Base-by-base conservation (phyloP, 2,888 invertebrate genomes). In the Tetanocera ferruginea region DNA sequence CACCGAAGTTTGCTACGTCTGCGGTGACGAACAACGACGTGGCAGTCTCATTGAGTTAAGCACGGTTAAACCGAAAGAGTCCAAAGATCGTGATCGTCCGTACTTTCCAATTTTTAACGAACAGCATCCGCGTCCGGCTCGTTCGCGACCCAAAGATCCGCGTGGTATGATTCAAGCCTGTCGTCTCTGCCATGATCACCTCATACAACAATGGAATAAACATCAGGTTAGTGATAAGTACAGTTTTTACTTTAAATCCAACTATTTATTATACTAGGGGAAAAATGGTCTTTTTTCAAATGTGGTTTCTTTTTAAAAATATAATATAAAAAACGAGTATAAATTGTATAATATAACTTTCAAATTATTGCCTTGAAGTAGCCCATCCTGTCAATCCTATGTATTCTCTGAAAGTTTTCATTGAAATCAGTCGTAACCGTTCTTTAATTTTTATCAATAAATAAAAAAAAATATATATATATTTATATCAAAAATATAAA, bases 1-100 rank as follows among this genome's bases (percentile, higher is more conserved):
- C 84, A 96, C 96, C 28, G 96, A 96, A 90, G 96, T 96, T 74
- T 96, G 96, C 90, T 97, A 96, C 90, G 95, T 96, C 19, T 97
- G 97, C 90, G 97, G 97, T 25, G 96, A 96, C 88, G 96, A 96
- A 90, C 95, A 94, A 89, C 93, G 94, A 83, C 93, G 95, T 77
- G 96, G 96, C 81, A 95, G 96, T 81, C 92, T 96, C 37, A 93
- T 93, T 86, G 94, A 95, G 86, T 90, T 93, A 78, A 92, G 92
- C 87, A 93, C 93, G 51, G 92, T 92, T 83, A 91, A 92, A 86
- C 92, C 93, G 17, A 92, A 92, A 89, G 82, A 83, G 2, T 81
- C 85, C 19, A 87, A 86, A 75, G 82, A 83, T n/a, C 83, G 85
- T 1, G 85, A 88, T 75, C 91, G 92, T 83, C 92, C 94, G 76